phyloP scores from a whole-genome alignment of 2,888 invertebrate species.

The Isotomurus palustris region DNA sequence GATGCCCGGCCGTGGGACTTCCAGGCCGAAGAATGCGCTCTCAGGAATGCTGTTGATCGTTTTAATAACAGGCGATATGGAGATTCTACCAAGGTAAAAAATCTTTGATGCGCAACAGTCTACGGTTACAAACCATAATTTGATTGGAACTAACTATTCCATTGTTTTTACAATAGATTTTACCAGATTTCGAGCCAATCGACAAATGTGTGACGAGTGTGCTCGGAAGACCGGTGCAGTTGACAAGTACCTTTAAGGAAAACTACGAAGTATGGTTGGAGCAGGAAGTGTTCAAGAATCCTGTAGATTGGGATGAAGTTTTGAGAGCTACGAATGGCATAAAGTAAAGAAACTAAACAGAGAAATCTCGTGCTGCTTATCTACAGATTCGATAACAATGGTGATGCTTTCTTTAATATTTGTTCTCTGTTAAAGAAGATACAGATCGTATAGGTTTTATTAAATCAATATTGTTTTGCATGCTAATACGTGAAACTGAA shows the following conservation, averaged over 20 bases:
- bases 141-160: neutral
- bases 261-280: constrained; percentile 94
- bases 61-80: constrained; percentile 91
- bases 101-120: neutral
- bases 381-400: too few relatives aligned
- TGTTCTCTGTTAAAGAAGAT: too few relatives aligned
- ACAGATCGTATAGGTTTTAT: too few relatives aligned
- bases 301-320: constrained; percentile 59
- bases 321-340: constrained; percentile 23
- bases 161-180: constrained; percentile 28
- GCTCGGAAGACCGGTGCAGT: constrained; percentile 69
- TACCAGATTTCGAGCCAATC: constrained; percentile 59
- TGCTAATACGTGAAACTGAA: too few relatives aligned
- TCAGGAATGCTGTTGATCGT: constrained; percentile 88
- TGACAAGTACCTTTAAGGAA: constrained; percentile 87
- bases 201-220: constrained; percentile 80
- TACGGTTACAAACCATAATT: neutral
- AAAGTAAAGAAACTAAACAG: constrained; percentile 6
- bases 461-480: too few relatives aligned
- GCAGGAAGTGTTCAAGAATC: constrained; percentile 86
- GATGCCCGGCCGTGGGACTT: constrained; percentile 98
- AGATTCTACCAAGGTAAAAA: constrained; percentile 48
- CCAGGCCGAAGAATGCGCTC: constrained; percentile 90
- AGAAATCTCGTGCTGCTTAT: too few relatives aligned
- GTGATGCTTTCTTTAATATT: too few relatives aligned